Evolutionary conservation across 2,113 vertebrate genomes (phyloP).

Genomic region (Oryzias woworae): DNA sequence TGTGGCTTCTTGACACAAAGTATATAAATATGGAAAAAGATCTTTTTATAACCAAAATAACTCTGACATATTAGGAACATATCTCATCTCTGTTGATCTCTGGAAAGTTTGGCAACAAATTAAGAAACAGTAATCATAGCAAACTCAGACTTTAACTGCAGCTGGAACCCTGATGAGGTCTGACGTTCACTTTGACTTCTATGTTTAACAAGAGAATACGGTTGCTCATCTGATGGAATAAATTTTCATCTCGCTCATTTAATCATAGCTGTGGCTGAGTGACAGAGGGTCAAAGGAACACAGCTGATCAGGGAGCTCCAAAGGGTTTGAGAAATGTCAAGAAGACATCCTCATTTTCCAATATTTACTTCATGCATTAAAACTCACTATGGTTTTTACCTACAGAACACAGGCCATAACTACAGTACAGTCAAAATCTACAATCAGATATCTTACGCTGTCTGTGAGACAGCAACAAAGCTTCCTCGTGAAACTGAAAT

Average conservation of each 20-base stretch:
- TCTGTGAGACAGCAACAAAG: slow-evolving; percentile 2
- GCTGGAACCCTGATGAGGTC: slow-evolving; percentile 15
- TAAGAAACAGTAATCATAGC: not conserved
- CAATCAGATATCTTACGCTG: not conserved
- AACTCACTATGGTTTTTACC: too few species aligned
- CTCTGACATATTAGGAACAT: not conserved
- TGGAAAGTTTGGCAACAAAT: not conserved
- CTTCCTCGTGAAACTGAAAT: slow-evolving; percentile 16
- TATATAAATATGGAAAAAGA: too few species aligned
- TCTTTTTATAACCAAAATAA: not conserved
- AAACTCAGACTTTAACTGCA: slow-evolving; percentile 5
- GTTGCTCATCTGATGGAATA: slow-evolving; percentile 56
- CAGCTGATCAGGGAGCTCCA: slow-evolving; percentile 37
- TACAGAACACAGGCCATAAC: too few species aligned
- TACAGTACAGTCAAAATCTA: not conserved
- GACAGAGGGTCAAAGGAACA: slow-evolving; percentile 67
- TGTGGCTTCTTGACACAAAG: too few species aligned
- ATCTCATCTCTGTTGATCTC: not conserved
- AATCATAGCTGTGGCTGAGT: slow-evolving; percentile 50
- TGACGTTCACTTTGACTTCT: slow-evolving; percentile 52
- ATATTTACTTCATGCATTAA: too few species aligned
- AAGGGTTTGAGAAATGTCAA: slow-evolving; percentile 35
- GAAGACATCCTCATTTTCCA: too few species aligned
- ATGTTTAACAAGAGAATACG: slow-evolving; percentile 44
- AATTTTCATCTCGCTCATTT: slow-evolving; percentile 55